Conservation (phyloP, 2,888 invertebrate genomes). For the Philereme vetulata region DNA sequence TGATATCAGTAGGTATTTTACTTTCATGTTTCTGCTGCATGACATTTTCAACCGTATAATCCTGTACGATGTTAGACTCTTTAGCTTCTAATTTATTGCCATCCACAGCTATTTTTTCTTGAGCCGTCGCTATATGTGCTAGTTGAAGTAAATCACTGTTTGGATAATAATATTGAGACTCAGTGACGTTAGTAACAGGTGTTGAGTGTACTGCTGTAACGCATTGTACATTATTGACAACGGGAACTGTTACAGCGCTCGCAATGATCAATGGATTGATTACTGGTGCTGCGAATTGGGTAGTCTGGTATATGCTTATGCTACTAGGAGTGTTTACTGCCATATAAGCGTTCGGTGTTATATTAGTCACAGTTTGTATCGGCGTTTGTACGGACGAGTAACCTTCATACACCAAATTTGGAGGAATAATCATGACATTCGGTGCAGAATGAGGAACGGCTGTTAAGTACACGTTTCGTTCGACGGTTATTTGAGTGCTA, state of each 20-base stretch:
- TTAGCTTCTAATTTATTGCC: slow-evolving; percentile 5
- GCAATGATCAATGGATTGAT: slow-evolving; percentile 55
- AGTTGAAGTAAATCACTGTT: slow-evolving; percentile 10
- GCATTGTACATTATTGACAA: slow-evolving; percentile 27
- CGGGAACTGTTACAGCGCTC: slow-evolving; percentile 45
- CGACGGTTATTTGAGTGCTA: slow-evolving; percentile 25
- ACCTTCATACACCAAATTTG: slow-evolving; percentile 57
- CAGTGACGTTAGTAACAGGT: slow-evolving; percentile 4
- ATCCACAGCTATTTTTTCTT: slow-evolving; percentile 8
- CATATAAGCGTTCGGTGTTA: slow-evolving; percentile 47
- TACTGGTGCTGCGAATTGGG: slow-evolving; percentile 52
- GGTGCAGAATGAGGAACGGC: slow-evolving; percentile 47
- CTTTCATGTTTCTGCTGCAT: slow-evolving; percentile 22
- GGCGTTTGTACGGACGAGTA: slow-evolving; percentile 47
- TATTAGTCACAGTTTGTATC: slow-evolving; percentile 34
- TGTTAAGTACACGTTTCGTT: slow-evolving; percentile 46
- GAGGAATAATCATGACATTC: slow-evolving; percentile 59
- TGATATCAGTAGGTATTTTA: slow-evolving; percentile 32
- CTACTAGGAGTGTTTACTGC: slow-evolving; percentile 50
- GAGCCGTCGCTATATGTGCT: background rate
- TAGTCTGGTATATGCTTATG: slow-evolving; percentile 54
- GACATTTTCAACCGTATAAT: slow-evolving; percentile 6
- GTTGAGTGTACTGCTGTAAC: slow-evolving; percentile 24
- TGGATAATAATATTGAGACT: slow-evolving; percentile 10
- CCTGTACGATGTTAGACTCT: background rate